These are phyloP conservation scores for Sapayoa aenigma DNA, from an alignment of 2,113 vertebrate genomes.

Conservation along the genomic window DNA sequence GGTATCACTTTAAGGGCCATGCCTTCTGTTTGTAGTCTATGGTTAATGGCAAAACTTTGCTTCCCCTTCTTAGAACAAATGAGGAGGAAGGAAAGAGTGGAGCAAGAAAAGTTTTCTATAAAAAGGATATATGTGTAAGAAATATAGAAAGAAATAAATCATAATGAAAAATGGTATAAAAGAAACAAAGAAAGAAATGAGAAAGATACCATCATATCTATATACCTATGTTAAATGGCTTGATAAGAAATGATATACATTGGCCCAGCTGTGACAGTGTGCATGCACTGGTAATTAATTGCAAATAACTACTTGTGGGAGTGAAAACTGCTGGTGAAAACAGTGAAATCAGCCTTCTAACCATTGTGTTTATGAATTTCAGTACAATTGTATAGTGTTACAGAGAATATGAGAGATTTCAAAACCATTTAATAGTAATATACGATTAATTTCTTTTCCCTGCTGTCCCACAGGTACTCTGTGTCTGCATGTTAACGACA, in stretches of 20 bases:
- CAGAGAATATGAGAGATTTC: neutral
- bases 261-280: neutral
- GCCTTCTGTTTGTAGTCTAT: neutral
- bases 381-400: neutral
- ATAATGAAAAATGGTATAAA: neutral
- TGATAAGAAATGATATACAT: neutral
- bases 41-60: neutral
- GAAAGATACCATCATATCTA: neutral
- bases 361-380: neutral
- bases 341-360: neutral
- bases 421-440: neutral
- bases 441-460: neutral
- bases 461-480: constrained; percentile 71
- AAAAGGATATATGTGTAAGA: neutral
- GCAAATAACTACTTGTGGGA: neutral
- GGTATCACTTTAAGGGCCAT: neutral
- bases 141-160: neutral
- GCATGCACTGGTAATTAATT: neutral
- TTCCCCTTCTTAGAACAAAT: neutral
- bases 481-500: constrained; percentile 76
- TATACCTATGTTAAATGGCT: neutral
- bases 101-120: neutral
- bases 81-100: neutral
- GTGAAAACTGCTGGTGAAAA: neutral
- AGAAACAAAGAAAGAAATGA: neutral